A percentile compares a stretch with the other conserved stretches of the same genome.
These are phyloP conservation scores for Huso huso DNA, from an alignment of 2,797 vertebrate genomes.

Conservation along the genomic window DNA sequence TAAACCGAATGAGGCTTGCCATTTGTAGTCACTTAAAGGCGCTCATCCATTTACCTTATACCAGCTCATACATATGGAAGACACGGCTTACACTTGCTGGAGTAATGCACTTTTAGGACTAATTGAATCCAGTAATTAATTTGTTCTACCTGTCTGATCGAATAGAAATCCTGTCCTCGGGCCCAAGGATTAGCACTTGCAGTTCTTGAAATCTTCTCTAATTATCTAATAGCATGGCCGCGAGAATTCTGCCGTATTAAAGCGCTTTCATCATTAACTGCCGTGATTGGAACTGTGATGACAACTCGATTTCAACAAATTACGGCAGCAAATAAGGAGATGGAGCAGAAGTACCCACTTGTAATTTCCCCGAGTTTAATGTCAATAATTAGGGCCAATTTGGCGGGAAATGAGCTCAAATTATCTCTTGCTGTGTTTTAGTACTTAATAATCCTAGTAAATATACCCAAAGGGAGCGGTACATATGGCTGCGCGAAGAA, in stretches of 20 bases:
- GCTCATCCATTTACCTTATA: conserved; percentile 50
- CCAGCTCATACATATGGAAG: conserved; percentile 62
- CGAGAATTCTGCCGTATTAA: conserved; percentile 89
- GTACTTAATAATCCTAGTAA: conserved; percentile 62
- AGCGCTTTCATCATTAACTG: conserved; percentile 89
- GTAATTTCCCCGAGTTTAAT: conserved; percentile 90
- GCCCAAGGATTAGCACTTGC: conserved; percentile 84
- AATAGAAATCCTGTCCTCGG: conserved; percentile 69
- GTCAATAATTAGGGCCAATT: conserved; percentile 96
- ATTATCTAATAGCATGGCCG: conserved; percentile 98
- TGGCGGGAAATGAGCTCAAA: conserved; percentile 70
- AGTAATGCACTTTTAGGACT: conserved; percentile 63
- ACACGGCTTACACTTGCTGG: conserved; percentile 45
- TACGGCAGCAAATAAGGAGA: conserved; percentile 85
- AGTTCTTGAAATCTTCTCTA: conserved; percentile 83
- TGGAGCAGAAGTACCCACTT: conserved; percentile 82
- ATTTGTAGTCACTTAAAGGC: conserved; percentile 44
- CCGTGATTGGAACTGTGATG: conserved; percentile 97
- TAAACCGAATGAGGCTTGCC: conserved; percentile 27
- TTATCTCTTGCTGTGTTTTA: conserved; percentile 60
- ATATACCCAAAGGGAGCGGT: conserved; percentile 45
- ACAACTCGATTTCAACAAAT: conserved; percentile 95
- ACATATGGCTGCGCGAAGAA: not conserved
- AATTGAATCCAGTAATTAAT: conserved; percentile 84
- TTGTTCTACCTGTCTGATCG: conserved; percentile 82